A percentile compares a stretch with the other conserved stretches of the same genome.
These are phyloP conservation scores for Petrolisthes cinctipes DNA, from an alignment of 2,888 invertebrate species.

Conservation along the genomic window DNA sequence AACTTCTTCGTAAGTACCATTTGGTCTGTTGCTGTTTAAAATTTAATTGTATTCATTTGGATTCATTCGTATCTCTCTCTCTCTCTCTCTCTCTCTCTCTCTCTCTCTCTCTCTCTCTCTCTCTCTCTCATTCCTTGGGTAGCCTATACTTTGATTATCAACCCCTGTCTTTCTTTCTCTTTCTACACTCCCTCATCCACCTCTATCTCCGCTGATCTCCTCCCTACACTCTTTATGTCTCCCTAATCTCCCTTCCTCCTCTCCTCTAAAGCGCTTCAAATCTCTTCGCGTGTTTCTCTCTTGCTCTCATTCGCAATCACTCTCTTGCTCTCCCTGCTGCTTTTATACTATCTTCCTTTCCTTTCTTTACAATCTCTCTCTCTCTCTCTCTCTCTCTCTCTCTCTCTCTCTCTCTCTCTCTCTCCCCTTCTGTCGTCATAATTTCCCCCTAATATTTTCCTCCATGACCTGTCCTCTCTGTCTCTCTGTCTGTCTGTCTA, in stretches of 20 bases:
- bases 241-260: neutral
- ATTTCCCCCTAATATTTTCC: neutral
- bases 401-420: neutral
- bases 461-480: neutral
- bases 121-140: neutral
- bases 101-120: neutral
- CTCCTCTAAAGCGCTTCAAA: neutral
- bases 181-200: neutral
- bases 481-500: neutral
- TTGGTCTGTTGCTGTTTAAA: no score
- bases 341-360: neutral
- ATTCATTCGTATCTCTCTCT: no score
- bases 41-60: no score
- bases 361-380: neutral
- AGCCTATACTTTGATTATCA: neutral
- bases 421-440: neutral
- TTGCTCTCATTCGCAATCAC: neutral
- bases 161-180: neutral
- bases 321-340: neutral
- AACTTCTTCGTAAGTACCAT: no score
- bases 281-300: neutral
- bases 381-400: slow-evolving; percentile 29
- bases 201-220: neutral
- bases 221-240: neutral
- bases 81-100: neutral